phyloP scores from a whole-genome alignment of 2,113 vertebrate species.

The Bothrops jararaca region DNA sequence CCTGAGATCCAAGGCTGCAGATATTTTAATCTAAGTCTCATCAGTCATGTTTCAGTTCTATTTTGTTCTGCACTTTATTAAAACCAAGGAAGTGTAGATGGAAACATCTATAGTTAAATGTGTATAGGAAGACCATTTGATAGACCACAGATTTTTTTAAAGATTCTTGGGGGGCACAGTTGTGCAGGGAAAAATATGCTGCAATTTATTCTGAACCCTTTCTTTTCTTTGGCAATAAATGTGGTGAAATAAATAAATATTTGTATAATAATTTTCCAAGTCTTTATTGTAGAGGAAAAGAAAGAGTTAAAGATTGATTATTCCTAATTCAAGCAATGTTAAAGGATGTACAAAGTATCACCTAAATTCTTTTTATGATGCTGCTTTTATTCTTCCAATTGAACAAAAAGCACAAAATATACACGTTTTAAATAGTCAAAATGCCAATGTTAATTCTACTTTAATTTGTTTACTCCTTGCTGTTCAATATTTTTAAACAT shows the following conservation, averaged over 20 bases:
- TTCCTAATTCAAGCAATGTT: background rate
- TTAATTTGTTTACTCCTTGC: background rate
- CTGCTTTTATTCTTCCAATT: background rate
- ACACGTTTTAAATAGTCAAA: slow-evolving; percentile 27
- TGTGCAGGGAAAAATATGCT: background rate
- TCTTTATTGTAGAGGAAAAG: background rate
- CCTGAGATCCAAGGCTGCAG: background rate
- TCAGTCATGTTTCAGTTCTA: background rate
- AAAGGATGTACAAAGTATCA: slow-evolving; percentile 8
- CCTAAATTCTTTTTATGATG: slow-evolving; percentile 34
- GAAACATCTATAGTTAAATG: background rate
- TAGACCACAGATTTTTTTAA: background rate
- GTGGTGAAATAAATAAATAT: background rate
- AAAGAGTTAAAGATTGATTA: background rate
- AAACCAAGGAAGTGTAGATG: background rate
- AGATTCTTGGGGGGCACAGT: background rate
- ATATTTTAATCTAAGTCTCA: background rate
- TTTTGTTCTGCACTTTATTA: background rate
- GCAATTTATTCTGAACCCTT: background rate
- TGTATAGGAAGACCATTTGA: background rate
- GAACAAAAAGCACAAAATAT: background rate
- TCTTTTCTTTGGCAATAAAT: background rate
- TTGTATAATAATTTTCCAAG: background rate
- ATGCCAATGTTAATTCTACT: background rate
- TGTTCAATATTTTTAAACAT: background rate